Evolutionary conservation across 1,140 invertebrate genomes (phyloP), one percentile per base, ranked within the genome.

Genomic region (Mesaphorura yosii): DNA sequence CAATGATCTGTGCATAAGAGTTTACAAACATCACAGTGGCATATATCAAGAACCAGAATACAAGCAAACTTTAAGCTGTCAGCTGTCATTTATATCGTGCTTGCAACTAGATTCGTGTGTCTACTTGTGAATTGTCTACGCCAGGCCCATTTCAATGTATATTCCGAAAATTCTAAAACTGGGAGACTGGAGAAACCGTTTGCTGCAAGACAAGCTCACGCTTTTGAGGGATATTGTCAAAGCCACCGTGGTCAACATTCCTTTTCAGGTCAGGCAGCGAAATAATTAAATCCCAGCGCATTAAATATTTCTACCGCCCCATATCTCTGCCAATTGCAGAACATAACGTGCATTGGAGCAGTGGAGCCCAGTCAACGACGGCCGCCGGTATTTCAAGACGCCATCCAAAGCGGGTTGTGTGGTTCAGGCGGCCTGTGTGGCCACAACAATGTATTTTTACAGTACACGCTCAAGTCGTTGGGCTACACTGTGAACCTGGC

Each of bases 241-340:
- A 26, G 26, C 10, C 22, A 23, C 28, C 51, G 17, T 55, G 2
- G 7, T 60, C 22, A 42, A 49, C 20, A 1, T 51, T 20, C 59
- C 59, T 19, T 60, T 60, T 42, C 59, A 60, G 52, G 59, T 60
- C 52, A 34, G 4, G n/a, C n/a, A n/a, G n/a, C n/a, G n/a, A n/a
- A n/a, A n/a, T n/a, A n/a, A n/a, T n/a, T n/a, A n/a, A n/a, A n/a
- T n/a, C n/a, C n/a, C n/a, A n/a, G n/a, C n/a, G n/a, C n/a, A n/a
- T n/a, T n/a, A n/a, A n/a, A n/a, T n/a, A n/a, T n/a, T n/a, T n/a
- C n/a, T n/a, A n/a, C n/a, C n/a, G n/a, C n/a, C n/a, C n/a, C n/a
- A n/a, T n/a, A n/a, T n/a, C n/a, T 50, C 40, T 19, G 7, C 37
- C 17, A 10, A 5, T 15, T 28, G 23, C 50, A 57, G 55, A 57